These are phyloP conservation scores for Rhinichthys klamathensis DNA, from an alignment of 2,113 vertebrate species.

Conservation along the genomic window DNA sequence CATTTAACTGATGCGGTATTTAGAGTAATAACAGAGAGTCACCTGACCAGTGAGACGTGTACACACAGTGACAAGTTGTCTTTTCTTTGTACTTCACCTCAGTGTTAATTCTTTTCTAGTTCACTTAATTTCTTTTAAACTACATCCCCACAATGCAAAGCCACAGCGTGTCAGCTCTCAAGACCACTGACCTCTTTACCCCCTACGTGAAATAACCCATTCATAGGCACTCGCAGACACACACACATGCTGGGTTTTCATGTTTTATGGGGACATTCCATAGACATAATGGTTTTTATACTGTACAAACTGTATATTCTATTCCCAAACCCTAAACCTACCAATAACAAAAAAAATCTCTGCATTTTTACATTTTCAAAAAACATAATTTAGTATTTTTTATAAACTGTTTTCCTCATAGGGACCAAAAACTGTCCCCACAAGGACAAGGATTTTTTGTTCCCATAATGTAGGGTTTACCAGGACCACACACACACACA, in stretches of 20 bases:
- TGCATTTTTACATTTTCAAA: no score
- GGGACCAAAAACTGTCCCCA: no score
- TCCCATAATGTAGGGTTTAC: no score
- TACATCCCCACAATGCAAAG: slow-evolving; percentile 44
- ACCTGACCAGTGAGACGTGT: slow-evolving; percentile 45
- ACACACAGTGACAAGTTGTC: slow-evolving; percentile 9
- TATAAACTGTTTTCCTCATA: no score
- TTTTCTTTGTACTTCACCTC: slow-evolving; percentile 13
- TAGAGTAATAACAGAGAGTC: slow-evolving; percentile 49
- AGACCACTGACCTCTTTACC: slow-evolving; percentile 33
- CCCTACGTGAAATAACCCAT: slow-evolving; percentile 26
- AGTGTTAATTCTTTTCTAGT: not conserved
- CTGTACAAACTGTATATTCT: no score
- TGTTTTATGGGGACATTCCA: no score
- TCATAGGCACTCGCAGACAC: not conserved
- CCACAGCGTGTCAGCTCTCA: slow-evolving; percentile 15
- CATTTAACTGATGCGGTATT: slow-evolving; percentile 49
- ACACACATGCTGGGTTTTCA: not conserved
- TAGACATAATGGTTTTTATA: no score
- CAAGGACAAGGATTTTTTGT: no score
- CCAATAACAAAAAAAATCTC: no score
- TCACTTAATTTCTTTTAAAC: slow-evolving; percentile 30
- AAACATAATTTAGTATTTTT: no score
- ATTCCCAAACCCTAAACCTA: no score
- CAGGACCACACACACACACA: no score